Conservation (phyloP, 2,113 vertebrate genomes). For the Psammodynastes pulverulentus region DNA sequence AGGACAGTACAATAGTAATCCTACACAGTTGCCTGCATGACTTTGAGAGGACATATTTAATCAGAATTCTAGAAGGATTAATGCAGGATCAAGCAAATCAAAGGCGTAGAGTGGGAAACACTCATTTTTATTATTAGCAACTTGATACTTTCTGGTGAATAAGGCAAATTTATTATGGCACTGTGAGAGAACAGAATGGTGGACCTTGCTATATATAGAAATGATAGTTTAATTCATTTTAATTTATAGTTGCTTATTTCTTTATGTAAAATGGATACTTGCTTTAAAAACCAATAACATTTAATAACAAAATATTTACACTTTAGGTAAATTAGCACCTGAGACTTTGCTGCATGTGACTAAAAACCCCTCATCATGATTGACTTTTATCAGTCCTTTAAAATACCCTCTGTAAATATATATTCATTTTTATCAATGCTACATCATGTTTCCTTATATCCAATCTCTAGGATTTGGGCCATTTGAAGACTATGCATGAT, state of each 20-base stretch:
- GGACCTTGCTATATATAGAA: not conserved
- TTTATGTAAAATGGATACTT: not conserved
- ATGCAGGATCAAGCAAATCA: not conserved
- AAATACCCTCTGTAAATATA: not conserved
- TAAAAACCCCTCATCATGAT: slow-evolving; percentile 35
- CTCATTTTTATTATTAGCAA: not conserved
- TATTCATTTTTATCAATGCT: slow-evolving; percentile 11
- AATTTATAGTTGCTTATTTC: not conserved
- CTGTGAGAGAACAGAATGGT: not conserved
- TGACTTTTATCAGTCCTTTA: not conserved
- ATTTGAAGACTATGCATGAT: slow-evolving; percentile 55
- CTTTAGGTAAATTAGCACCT: slow-evolving; percentile 6
- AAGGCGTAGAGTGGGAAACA: not conserved
- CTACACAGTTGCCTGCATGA: not conserved
- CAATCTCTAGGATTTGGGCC: slow-evolving; percentile 43
- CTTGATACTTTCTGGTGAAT: not conserved
- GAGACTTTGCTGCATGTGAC: not conserved
- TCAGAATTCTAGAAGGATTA: not conserved
- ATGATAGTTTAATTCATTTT: not conserved
- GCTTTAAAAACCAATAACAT: not conserved
- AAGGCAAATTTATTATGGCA: not conserved
- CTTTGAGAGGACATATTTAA: not conserved
- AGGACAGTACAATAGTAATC: not conserved
- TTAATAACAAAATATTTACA: not conserved
- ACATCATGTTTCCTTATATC: slow-evolving; percentile 41